Evolutionary conservation across 2,888 invertebrate species (phyloP), one percentile per base, ranked within the genome.

Genomic region (Lissocephala sabroskyi): DNA sequence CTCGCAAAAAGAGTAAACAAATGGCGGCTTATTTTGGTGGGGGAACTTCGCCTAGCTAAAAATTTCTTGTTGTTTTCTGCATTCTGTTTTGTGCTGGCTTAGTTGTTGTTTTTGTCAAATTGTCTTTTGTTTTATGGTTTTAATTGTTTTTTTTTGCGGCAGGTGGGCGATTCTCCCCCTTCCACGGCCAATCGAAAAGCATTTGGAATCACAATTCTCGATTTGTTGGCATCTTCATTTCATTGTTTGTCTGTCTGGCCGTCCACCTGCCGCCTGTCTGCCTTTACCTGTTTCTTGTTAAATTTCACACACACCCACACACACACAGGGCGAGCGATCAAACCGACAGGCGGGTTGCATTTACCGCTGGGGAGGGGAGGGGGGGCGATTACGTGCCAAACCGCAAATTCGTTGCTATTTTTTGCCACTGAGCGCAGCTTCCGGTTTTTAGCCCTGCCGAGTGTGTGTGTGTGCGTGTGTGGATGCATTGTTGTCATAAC

Each of bases 81-180:
- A 45, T 41, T 26, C 14, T 18, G 39, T 47, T 40, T 45, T 58
- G 28, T 33, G 19, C 29, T 39, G 28, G 23, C 29, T 37, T 13
- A 19, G 33, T 44, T 46, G 44, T 41, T 46, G 35, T 44, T 35
- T 13, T 35, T 35, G 35, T 35, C 16, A 45, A 53, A 36, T 49
- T 28, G 28, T 32, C 2, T 30, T 45, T 23, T 35, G 9, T 30
- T 28, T 51, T 40, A 16, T 23, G 36, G 36, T 53, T 30, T 14
- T 32, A 40, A 52, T 49, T 43, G 28, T 18, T 37, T 43, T 30
- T 18, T 18, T 19, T 41, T 41, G 57, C 52, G 49, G 51, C 49
- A 65, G 62, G 63, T 64, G 63, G 63, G 63, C 59, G 56, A 39
- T 39, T 32, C 28, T 52, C 64, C 67, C 65, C 65, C 35, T 35